Conservation (phyloP, 2,113 vertebrate species). For the Aphelocoma coerulescens region DNA sequence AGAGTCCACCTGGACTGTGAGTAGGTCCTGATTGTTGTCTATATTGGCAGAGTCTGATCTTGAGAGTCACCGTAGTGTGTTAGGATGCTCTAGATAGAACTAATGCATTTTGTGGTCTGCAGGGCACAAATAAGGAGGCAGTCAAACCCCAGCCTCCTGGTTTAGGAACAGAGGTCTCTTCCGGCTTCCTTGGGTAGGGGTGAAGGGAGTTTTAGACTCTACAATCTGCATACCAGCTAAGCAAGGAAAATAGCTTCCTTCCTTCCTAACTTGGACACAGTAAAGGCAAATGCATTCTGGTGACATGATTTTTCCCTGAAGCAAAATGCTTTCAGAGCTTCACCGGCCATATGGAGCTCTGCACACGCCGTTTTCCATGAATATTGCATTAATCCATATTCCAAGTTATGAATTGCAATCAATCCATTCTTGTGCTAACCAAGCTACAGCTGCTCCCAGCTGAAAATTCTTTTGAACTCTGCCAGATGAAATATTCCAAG, state of each 20-base stretch:
- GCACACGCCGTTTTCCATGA: neutral
- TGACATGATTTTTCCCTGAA: slow-evolving; percentile 31
- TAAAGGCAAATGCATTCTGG: slow-evolving; percentile 16
- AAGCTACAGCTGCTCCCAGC: slow-evolving; percentile 47
- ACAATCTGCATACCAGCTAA: neutral
- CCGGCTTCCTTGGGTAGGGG: neutral
- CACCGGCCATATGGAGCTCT: slow-evolving; percentile 10
- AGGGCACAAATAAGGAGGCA: neutral
- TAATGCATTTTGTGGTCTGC: neutral
- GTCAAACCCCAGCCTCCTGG: neutral
- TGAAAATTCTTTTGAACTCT: slow-evolving; percentile 57
- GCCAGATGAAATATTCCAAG: slow-evolving; percentile 39
- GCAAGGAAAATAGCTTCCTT: slow-evolving; percentile 42
- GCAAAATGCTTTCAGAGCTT: slow-evolving; percentile 34
- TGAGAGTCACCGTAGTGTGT: neutral
- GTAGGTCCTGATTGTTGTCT: neutral
- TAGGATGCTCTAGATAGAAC: neutral
- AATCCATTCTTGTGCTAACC: slow-evolving; percentile 14
- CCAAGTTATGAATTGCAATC: slow-evolving; percentile 57
- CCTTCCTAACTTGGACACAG: slow-evolving; percentile 1
- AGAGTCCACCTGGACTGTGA: neutral
- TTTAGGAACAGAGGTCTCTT: neutral
- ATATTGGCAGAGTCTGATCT: neutral
- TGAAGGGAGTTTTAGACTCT: neutral
- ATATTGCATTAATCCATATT: slow-evolving; percentile 54